Base-by-base conservation (phyloP, 1,140 invertebrate genomes). In the Drosophila ogumai region DNA sequence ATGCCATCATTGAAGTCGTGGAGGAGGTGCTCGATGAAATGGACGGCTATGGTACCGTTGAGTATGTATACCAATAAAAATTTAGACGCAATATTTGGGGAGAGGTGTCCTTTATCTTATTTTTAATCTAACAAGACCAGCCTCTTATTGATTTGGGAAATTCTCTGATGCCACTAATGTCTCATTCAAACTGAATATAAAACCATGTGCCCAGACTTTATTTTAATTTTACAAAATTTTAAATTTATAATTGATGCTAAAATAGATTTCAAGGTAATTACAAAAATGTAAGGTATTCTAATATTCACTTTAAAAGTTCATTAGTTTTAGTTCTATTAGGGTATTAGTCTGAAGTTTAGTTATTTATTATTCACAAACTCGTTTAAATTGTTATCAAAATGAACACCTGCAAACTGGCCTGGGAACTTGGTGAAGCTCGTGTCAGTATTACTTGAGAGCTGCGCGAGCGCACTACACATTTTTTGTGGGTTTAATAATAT, bases 1-100 rank as follows among this genome's bases (percentile, higher is more conserved):
- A 90, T 64, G 67, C 77, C 13, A 90, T 90, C 19, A 90, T 90
- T 17, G 85, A 90, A 44, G 85, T 90, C 6, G 81, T 90, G 6
- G 85, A 81, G 25, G 85, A 90, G 54, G 68, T 61, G 17, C 32
- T 69, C 10, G 86, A 79, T 31, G 76, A 90, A 5, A 59, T 85
- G 25, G 85, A 90, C 4, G 64, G 49, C 56, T 90, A 90, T 22
- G 78, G 68, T 10, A 28, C 57, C 17, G 65, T 85, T 52, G 78
- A 79, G 85, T 90, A 81, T 61, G 85, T 88, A 28, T 22, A n/a
- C 3, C 3, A 17, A 10, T 19, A 43, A 28, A 32, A 3, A 34
- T 22, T 34, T 22, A n/a, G n/a, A n/a, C n/a, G n/a, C n/a, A n/a
- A n/a, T n/a, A n/a, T n/a, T n/a, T n/a, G n/a, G n/a, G n/a, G n/a